A percentile compares a stretch with the other conserved stretches of the same genome.
phyloP scores from a whole-genome alignment of 2,888 invertebrate species.

The Suillia variegata region DNA sequence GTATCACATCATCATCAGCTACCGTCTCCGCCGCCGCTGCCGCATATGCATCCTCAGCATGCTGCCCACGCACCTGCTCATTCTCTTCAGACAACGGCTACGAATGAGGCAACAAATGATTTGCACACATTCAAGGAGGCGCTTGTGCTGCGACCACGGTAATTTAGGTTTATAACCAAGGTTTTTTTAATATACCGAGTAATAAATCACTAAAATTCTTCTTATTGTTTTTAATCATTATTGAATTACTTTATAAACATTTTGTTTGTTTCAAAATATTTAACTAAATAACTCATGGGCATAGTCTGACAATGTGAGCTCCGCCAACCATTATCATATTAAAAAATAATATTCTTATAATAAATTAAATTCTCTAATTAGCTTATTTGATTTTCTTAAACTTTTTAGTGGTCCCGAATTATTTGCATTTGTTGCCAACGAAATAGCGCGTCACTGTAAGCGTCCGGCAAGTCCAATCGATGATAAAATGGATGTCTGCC shows the following conservation, averaged over 20 bases:
- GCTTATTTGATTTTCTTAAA: not conserved
- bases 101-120: conserved; percentile 64
- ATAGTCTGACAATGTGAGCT: no score
- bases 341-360: not conserved
- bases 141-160: conserved; percentile 66
- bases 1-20: conserved; percentile 6
- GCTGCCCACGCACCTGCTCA: conserved; percentile 21
- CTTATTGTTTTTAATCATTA: not conserved
- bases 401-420: conserved; percentile 64
- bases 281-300: no score
- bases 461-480: conserved; percentile 72
- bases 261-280: no score
- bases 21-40: no score
- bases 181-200: no score
- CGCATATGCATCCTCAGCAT: conserved; percentile 17
- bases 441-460: conserved; percentile 76
- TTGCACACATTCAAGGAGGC: conserved; percentile 78
- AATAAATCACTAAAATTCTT: not conserved
- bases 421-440: conserved; percentile 74
- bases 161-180: no score
- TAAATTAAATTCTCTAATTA: no score
- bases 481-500: conserved; percentile 79
- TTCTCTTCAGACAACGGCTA: conserved; percentile 30
- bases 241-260: no score
- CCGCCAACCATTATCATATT: no score